Evolutionary conservation across 2,113 vertebrate genomes (phyloP).

Genomic region (Rhabdomys dilectus): DNA sequence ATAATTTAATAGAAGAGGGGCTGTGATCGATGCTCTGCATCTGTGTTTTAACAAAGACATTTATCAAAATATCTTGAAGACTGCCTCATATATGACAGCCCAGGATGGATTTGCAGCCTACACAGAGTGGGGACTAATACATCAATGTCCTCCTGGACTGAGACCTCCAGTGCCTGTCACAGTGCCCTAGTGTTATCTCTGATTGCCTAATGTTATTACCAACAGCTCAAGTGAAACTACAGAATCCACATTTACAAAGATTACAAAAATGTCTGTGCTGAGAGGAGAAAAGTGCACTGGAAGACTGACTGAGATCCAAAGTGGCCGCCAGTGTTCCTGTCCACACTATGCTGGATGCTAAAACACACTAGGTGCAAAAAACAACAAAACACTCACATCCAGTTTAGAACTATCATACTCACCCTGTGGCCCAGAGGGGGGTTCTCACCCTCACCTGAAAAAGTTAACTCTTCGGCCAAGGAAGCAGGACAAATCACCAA

Average conservation of each 20-base stretch:
- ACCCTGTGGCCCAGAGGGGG: not conserved
- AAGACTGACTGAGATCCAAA: not conserved
- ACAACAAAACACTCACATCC: not conserved
- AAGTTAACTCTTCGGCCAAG: not conserved
- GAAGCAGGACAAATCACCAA: not conserved
- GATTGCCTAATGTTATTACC: not conserved
- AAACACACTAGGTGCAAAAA: not conserved
- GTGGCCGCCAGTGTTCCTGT: not conserved
- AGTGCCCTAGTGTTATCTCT: not conserved
- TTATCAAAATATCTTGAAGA: constrained; percentile 35
- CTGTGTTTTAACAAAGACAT: constrained; percentile 38
- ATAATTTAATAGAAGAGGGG: not conserved
- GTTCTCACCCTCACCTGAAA: not conserved
- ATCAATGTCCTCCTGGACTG: not conserved
- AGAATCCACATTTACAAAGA: not conserved
- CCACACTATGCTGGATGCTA: not conserved
- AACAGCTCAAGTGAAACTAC: not conserved
- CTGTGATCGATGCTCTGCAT: not conserved
- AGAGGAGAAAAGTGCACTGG: not conserved
- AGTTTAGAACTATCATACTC: not conserved
- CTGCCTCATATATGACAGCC: not conserved
- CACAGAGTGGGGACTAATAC: constrained; percentile 13
- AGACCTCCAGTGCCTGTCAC: not conserved
- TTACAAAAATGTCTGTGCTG: not conserved
- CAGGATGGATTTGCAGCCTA: constrained; percentile 32